Conservation (phyloP, 2,888 invertebrate species). For the Hybos culiciformis region DNA sequence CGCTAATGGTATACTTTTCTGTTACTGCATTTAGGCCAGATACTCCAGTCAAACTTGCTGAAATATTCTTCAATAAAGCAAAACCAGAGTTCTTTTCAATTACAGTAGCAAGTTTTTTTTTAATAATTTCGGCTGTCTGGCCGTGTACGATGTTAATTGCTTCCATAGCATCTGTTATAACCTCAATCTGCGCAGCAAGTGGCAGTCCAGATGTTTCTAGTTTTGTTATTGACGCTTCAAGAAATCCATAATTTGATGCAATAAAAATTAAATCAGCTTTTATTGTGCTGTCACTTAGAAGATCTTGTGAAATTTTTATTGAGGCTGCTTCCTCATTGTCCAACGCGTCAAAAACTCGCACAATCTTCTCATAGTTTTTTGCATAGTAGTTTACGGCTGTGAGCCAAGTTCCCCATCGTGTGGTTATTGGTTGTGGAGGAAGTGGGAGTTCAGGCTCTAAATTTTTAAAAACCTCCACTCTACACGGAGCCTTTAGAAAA, state of each 20-base stretch:
- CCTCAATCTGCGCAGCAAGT: background rate
- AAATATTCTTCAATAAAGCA: background rate
- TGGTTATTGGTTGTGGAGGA: constrained; percentile 22
- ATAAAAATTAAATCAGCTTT: background rate
- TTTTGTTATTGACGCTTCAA: background rate
- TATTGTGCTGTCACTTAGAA: background rate
- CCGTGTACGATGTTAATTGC: background rate
- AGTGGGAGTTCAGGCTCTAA: constrained; percentile 10
- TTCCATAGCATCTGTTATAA: background rate
- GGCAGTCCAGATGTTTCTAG: background rate
- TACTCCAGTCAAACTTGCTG: constrained; percentile 1
- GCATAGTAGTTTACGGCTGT: constrained; percentile 20
- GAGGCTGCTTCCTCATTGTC: constrained; percentile 4
- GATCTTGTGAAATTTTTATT: constrained; percentile 4
- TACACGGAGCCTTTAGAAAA: constrained; percentile 4
- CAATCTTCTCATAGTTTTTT: constrained; percentile 15
- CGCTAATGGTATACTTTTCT: background rate
- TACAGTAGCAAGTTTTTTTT: background rate
- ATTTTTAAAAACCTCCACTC: background rate
- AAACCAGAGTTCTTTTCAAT: background rate
- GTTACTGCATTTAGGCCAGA: background rate
- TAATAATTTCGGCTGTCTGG: background rate
- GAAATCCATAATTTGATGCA: background rate
- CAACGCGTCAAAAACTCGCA: constrained; percentile 1
- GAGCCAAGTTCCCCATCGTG: constrained; percentile 25